Base-by-base conservation (phyloP, 2,797 vertebrate species). In the Chelidonichthys spinosus region DNA sequence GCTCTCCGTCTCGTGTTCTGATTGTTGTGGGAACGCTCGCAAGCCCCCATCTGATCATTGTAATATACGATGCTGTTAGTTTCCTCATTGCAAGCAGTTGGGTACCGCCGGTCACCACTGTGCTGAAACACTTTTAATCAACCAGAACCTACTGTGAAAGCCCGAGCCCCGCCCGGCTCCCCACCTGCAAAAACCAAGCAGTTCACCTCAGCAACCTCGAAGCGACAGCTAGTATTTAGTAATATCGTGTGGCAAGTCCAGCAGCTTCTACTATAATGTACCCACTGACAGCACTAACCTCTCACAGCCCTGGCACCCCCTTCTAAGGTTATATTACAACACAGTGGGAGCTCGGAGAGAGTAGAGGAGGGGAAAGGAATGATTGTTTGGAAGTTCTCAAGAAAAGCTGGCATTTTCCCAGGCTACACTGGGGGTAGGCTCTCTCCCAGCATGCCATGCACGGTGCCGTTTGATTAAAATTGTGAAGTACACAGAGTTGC, bases 121-220 rank as follows among this genome's bases (percentile, higher is more conserved):
- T 74, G 89, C 83, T 80, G 83, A 89, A 89, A 84, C 78, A 77
- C 90, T 94, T 95, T 95, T 94, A 95, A 96, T 95, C 90, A 95
- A 93, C 85, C 74, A 69, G 84, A 83, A 54, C 86, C 89, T 61
- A 88, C 88, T 89, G 90, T 92, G 93, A 90, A 67, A 78, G 81
- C 76, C 83, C 3, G 14, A 72, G 78, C 83, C 78, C 87, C 72
- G 36, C 78, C 86, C 61, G 83, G 79, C 90, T 89, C 90, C 90
- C 91, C 86, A 91, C 90, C 89, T 88, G 81, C 84, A 62, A 72
- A 58, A 76, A 82, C 81, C 52, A 44, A 90, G 86, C 76, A 33
- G 76, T 92, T 95, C 94, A 94, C 95, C 95, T 95, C 93, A 95
- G 94, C 94, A 95, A 95, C 94, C 91, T 89, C 84, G 91, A 82